Base-by-base conservation (phyloP, 2,797 vertebrate species). In the Notolepis coatsorum region DNA sequence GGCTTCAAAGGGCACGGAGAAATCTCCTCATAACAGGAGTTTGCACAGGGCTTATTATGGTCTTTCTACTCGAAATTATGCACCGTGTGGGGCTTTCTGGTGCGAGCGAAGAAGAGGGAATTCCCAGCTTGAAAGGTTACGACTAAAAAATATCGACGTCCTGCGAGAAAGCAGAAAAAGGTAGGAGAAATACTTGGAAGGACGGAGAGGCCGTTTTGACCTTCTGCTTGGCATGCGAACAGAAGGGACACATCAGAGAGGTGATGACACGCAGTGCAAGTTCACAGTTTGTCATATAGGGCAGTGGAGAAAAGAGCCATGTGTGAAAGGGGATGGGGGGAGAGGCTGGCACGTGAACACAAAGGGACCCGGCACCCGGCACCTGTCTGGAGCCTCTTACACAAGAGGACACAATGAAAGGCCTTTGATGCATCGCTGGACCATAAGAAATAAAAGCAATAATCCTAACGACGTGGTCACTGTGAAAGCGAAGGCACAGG, bases 281-380 rank as follows among this genome's bases (percentile, higher is more conserved):
- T 76, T 86, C 76, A 82, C 78, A 82, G 78, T 79, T 81, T 74
- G 73, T 82, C 72, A 66, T 51, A 57, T 51, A 57, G 51, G 46
- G 65, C 68, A 64, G 77, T 54, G 71, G 77, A 54, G 47, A 65
- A 46, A 27, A 13, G 18, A 54, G 61, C 51, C 24, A 56, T 58
- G 67, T 65, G 70, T 61, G 53, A 78, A 72, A 61, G 57, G 46
- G 51, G 68, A 73, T 49, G 46, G 37, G 47, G n/a, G 7, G 50
- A 52, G 72, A 75, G 71, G 64, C 57, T 63, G 73, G 72, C 58
- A 80, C 72, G 6, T 59, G 74, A 62, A 73, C 13, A 70, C 51
- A 69, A 64, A 56, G 47, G 51, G 68, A 66, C 59, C 71, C 60
- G 39, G 63, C 71, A 79, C 66, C 80, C 78, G 77, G 69, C 68